Evolutionary conservation across 2,888 invertebrate species (phyloP), one percentile per base, ranked within the genome.

Genomic region (Acleris holmiana): DNA sequence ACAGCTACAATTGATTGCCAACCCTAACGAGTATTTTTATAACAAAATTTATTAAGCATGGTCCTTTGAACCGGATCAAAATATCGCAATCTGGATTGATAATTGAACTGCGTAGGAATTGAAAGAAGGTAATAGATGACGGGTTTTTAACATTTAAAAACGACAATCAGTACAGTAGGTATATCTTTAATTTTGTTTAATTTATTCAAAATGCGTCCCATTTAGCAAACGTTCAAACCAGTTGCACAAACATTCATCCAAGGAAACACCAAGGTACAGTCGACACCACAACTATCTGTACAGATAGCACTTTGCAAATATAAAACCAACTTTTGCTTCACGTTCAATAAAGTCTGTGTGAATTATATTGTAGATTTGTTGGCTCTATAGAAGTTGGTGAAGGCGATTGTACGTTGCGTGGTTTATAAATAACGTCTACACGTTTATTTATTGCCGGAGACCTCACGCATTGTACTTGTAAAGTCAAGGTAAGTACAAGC

Each of bases 401-500:
- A 48, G n/a, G 54, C 55, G 59, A 19, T 41, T 49, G 46, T 35
- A 58, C 40, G 55, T 65, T 65, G 55, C 49, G 60, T 59, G 29
- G 64, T 59, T 58, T 65, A 55, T 59, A 65, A 59, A 65, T 59
- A 59, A 64, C 23, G 40, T 6, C 25, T 25, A 23, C 48, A 44
- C 54, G 49, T 55, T 49, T 60, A 65, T 65, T 60, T 65, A 60
- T 54, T 55, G 46, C 60, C 35, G 18, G 65, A 59, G 65, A 55
- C 60, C 59, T 60, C 59, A 55, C 29, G 29, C 59, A 65, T 65
- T 65, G 65, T 65, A 48, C 49, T 49, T 15, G 44, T 49, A 50
- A 60, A 65, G 59, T 65, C 65, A 65, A 65, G 65, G 65, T 49
- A 55, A 65, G 51, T 60, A 41, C 49, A 49, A 49, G 23, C 65